A percentile compares a stretch with the other conserved stretches of the same genome.
These are phyloP conservation scores for Drosophila pachea DNA, from an alignment of 1,140 invertebrate genomes.

Conservation along the genomic window DNA sequence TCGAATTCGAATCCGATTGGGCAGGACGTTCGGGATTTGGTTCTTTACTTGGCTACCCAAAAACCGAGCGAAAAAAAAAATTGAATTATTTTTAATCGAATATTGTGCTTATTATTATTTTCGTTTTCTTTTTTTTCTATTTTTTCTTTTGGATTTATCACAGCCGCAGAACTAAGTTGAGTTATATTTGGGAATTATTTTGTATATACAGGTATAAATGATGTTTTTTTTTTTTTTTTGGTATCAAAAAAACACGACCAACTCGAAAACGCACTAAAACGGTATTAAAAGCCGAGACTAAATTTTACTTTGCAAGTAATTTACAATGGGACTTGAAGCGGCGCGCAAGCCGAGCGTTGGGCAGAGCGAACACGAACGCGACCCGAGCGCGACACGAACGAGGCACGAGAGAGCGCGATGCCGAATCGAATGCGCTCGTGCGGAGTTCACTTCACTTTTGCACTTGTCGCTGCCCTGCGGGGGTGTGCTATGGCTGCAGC, in stretches of 20 bases:
- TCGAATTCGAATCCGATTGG: background rate
- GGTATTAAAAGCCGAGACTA: slow-evolving; percentile 78
- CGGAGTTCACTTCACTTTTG: slow-evolving; percentile 72
- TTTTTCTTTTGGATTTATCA: slow-evolving; percentile 9
- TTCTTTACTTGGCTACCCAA: background rate
- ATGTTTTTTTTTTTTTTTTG: slow-evolving; percentile 21
- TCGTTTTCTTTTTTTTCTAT: background rate
- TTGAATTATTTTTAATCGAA: background rate
- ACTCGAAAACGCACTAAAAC: slow-evolving; percentile 79
- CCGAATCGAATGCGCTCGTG: slow-evolving; percentile 18
- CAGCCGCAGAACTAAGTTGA: slow-evolving; percentile 10
- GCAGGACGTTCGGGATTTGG: background rate
- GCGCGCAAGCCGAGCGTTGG: slow-evolving; percentile 35
- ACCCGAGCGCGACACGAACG: slow-evolving; percentile 49
- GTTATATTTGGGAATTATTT: slow-evolving; percentile 10
- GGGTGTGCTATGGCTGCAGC: slow-evolving; percentile 1
- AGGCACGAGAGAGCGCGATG: slow-evolving; percentile 29
- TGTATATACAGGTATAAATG: slow-evolving; percentile 5
- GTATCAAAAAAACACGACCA: slow-evolving; percentile 73
- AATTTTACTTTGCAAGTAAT: slow-evolving; percentile 78
- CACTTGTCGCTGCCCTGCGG: slow-evolving; percentile 45
- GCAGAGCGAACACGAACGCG: slow-evolving; percentile 34
- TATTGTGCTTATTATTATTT: background rate
- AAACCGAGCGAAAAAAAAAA: slow-evolving; percentile 8
- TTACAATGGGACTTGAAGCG: slow-evolving; percentile 61